Base-by-base conservation (phyloP, 2,888 invertebrate genomes). In the Chymomyza procnemis region DNA sequence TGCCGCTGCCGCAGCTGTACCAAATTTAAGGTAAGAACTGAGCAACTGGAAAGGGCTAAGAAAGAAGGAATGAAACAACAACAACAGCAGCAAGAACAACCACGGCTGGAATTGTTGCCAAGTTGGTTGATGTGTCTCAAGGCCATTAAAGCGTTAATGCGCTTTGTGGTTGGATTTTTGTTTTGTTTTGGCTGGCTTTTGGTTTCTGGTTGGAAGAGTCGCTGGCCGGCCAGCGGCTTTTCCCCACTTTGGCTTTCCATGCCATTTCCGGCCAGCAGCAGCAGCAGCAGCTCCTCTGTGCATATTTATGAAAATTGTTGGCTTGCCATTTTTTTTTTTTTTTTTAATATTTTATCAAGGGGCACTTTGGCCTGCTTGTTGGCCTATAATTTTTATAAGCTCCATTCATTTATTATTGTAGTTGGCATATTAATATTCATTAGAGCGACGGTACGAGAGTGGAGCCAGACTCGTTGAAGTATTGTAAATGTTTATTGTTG, bases 11-110 rank as follows among this genome's bases (percentile, higher is more conserved):
- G 88, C 88, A 81, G 90, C 90, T 70, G 89, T 90, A 81, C 90
- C 91, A 82, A 91, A 89, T 87, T 79, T 91, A 88, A 91, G 91
- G 91, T 91, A 79, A 90, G 88, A 73, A 56, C 26, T 26, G 26
- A 6, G 26, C 8, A 8, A 26, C 26, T 26, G 26, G 26, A 26
- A 26, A 26, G 26, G 26, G 26, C 26, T 26, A 26, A 26, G n/a
- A n/a, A n/a, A n/a, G n/a, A n/a, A 61, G 64, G 34, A 9, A 12
- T 19, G 14, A 54, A 66, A 52, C 50, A 56, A 54, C 67, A 19
- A 50, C 26, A 30, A 46, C 61, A 50, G 41, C 34, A 54, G 61
- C 57, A 54, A 0, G 6, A 3, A 26, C 26, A 26, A 26, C 26
- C 26, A 41, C 59, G 50, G 18, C 61, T 22, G 60, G 50, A 41